phyloP scores from a whole-genome alignment of 2,888 invertebrate species.

The Apomyelois bistriatella region DNA sequence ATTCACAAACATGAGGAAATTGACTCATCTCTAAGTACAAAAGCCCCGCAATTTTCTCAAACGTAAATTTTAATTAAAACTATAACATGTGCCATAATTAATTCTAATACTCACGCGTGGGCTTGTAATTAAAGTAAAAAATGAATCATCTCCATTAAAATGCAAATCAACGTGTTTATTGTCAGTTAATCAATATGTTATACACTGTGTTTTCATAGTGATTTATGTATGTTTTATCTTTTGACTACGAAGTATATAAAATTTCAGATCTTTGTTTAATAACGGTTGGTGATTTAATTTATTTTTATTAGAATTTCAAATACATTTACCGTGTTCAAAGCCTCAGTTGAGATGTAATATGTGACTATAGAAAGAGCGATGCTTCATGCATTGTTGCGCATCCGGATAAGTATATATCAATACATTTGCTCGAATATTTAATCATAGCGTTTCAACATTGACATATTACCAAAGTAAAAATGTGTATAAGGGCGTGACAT shows the following conservation, averaged over 20 bases:
- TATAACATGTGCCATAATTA: slow-evolving; percentile 26
- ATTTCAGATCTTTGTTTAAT: not conserved
- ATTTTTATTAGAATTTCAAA: too few species aligned
- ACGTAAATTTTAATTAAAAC: slow-evolving; percentile 24
- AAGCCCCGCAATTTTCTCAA: slow-evolving; percentile 11
- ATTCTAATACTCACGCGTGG: slow-evolving; percentile 24
- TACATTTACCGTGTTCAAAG: too few species aligned
- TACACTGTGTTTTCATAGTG: not conserved
- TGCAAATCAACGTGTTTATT: slow-evolving; percentile 19
- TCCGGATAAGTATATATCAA: too few species aligned
- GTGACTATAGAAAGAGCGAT: too few species aligned
- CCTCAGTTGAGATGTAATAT: too few species aligned
- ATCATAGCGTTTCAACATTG: too few species aligned
- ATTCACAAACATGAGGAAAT: not conserved
- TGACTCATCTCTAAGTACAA: not conserved
- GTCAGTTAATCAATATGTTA: slow-evolving; percentile 13
- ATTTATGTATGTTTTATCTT: not conserved
- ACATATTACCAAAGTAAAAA: too few species aligned
- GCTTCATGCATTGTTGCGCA: too few species aligned
- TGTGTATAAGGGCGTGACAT: too few species aligned
- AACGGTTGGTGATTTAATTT: too few species aligned
- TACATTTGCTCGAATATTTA: too few species aligned
- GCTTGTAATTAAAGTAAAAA: slow-evolving; percentile 21
- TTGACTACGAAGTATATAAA: not conserved
- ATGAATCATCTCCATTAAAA: slow-evolving; percentile 16